These are phyloP conservation scores for Eristalis arbustorum DNA, from an alignment of 2,888 invertebrate genomes.

Conservation along the genomic window DNA sequence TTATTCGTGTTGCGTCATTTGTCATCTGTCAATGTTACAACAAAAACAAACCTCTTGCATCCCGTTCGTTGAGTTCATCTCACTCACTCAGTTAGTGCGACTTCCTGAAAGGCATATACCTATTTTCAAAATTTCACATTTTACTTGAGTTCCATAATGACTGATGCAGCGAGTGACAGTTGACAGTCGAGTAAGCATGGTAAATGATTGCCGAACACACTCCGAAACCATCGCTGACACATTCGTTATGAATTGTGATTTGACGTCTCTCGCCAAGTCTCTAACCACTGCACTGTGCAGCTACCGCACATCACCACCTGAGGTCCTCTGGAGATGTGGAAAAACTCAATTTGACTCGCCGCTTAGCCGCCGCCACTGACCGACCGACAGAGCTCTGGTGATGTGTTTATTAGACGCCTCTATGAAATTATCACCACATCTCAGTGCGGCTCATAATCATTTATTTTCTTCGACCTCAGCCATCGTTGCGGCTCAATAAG, in stretches of 20 bases:
- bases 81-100: background rate
- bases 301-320: background rate
- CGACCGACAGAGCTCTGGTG: constrained; percentile 26
- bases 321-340: constrained; percentile 19
- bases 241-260: constrained; percentile 31
- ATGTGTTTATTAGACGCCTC: constrained; percentile 70
- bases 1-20: background rate
- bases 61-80: background rate
- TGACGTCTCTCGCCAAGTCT: background rate
- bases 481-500: constrained; percentile 65
- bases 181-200: background rate
- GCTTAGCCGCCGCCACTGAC: background rate
- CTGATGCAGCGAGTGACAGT: background rate
- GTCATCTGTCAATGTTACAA: background rate
- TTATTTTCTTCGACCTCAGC: constrained; percentile 68
- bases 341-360: constrained; percentile 57
- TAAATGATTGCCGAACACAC: background rate
- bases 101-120: background rate
- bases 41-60: background rate
- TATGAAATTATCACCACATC: constrained; percentile 65
- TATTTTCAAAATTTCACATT: background rate
- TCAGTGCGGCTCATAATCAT: constrained; percentile 63
- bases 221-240: background rate
- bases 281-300: background rate
- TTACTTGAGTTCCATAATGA: background rate